Percentiles rank a stretch among this genome's conserved stretches.
phyloP scores from a whole-genome alignment of 2,888 invertebrate genomes.

The Peribatodes rhomboidaria region DNA sequence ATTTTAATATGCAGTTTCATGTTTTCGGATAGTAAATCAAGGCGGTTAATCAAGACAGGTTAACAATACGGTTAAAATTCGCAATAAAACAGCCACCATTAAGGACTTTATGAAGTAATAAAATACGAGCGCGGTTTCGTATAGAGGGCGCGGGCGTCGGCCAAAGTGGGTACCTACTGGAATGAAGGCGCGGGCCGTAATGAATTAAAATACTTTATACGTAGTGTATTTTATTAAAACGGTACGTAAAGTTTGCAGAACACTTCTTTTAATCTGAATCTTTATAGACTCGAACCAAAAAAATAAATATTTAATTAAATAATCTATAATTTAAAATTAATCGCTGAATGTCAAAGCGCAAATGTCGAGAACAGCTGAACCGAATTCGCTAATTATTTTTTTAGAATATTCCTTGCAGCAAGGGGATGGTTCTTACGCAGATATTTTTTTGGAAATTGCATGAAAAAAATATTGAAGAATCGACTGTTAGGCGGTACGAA shows the following conservation, averaged over 20 bases:
- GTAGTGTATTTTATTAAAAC: constrained; percentile 12
- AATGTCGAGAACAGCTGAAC: too few species aligned
- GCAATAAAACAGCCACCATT: constrained; percentile 59
- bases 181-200: constrained; percentile 49
- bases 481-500: too few species aligned
- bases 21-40: constrained; percentile 42
- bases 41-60: constrained; percentile 50
- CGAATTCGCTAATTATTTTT: too few species aligned
- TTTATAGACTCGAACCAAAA: too few species aligned
- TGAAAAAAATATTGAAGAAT: too few species aligned
- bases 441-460: too few species aligned
- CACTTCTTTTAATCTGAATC: too few species aligned
- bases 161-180: constrained; percentile 30
- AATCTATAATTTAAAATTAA: too few species aligned
- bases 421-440: too few species aligned
- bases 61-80: constrained; percentile 55
- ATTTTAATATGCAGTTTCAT: constrained; percentile 47
- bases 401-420: too few species aligned
- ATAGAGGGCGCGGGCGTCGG: constrained; percentile 57
- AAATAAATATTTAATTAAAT: too few species aligned
- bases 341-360: too few species aligned
- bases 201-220: constrained; percentile 65
- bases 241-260: constrained; percentile 14
- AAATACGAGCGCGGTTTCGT: constrained; percentile 69
- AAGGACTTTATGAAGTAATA: constrained; percentile 70